Evolutionary conservation across 2,113 vertebrate genomes (phyloP), one percentile per base, ranked within the genome.

Genomic region (Microcebus griseorufus): DNA sequence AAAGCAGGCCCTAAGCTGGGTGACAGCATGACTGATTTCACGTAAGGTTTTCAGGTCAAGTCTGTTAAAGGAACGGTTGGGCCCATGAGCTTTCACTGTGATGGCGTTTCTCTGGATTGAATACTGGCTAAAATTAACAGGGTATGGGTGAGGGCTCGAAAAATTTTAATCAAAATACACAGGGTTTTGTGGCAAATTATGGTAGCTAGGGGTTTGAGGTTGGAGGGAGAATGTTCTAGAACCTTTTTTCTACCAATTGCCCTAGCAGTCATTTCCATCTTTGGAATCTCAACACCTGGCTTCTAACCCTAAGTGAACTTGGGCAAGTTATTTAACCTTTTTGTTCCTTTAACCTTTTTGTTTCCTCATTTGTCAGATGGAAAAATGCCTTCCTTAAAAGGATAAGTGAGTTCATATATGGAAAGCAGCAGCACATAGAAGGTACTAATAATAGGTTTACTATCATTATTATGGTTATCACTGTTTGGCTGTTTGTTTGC

Each of bases 51-150:
- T 90, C 53, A 55, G 55, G 70, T 67, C 65, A 78, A 78, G 79
- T 42, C 60, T 60, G 32, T 65, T n/a, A 81, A 89, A 51, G 79
- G 65, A 53, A 39, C n/a, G 14, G 55, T 25, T 17, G 2, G 45
- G 10, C 82, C 42, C 9, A 4, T 14, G 23, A 34, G 12, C n/a
- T 73, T 88, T 92, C 55, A 67, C 0, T 45, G 58, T 34, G 48
- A 37, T 75, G 72, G 3, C 29, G 22, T 95, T 95, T 93, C 69
- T 94, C 79, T 79, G n/a, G 18, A 42, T 9, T 75, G 76, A 88
- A 75, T 11, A 20, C 67, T 80, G 55, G 76, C 73, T 60, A 51
- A 76, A 90, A 94, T 75, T 60, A 97, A 97, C 83, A 62, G 20
- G 27, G 42, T 27, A 11, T 64, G 25, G 14, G 32, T 11, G 82